Conservation (phyloP, 2,888 invertebrate species). For the Drosophila recens region DNA sequence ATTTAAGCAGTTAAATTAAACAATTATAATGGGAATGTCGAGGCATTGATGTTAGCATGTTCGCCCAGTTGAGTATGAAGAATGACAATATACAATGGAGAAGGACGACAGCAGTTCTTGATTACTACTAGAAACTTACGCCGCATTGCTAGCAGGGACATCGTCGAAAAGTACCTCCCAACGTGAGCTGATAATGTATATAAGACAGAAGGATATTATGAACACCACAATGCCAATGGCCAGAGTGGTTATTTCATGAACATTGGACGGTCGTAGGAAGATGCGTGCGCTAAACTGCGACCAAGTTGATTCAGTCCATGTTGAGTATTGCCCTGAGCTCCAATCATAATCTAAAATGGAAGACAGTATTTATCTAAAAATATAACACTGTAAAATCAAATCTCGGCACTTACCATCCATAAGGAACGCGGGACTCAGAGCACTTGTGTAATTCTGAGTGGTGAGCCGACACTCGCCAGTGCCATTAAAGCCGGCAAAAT, state of each 20-base stretch:
- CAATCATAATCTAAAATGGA: slow-evolving; percentile 89
- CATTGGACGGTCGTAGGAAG: slow-evolving; percentile 89
- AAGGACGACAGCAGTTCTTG: not conserved
- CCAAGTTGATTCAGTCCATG: slow-evolving; percentile 97
- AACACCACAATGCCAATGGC: slow-evolving; percentile 83
- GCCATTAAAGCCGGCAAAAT: slow-evolving; percentile 89
- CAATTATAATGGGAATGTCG: not conserved
- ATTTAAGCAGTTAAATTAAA: not conserved
- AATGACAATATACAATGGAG: not conserved
- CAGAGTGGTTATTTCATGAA: slow-evolving; percentile 83
- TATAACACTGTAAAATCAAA: not conserved
- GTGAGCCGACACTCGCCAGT: slow-evolving; percentile 90
- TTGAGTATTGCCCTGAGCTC: slow-evolving; percentile 91
- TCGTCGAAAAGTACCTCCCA: slow-evolving; percentile 84
- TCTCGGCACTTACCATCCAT: slow-evolving; percentile 87
- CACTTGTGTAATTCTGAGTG: slow-evolving; percentile 90
- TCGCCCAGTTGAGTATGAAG: slow-evolving; percentile 5
- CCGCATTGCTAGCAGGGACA: slow-evolving; percentile 79
- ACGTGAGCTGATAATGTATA: slow-evolving; percentile 84
- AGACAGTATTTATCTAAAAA: not conserved
- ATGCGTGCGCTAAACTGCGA: slow-evolving; percentile 90
- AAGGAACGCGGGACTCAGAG: slow-evolving; percentile 93
- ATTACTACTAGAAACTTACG: slow-evolving; percentile 77
- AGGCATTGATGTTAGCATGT: slow-evolving; percentile 1
- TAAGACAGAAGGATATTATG: slow-evolving; percentile 83